phyloP scores from a whole-genome alignment of 2,888 invertebrate species.

The Monochamus alternatus region DNA sequence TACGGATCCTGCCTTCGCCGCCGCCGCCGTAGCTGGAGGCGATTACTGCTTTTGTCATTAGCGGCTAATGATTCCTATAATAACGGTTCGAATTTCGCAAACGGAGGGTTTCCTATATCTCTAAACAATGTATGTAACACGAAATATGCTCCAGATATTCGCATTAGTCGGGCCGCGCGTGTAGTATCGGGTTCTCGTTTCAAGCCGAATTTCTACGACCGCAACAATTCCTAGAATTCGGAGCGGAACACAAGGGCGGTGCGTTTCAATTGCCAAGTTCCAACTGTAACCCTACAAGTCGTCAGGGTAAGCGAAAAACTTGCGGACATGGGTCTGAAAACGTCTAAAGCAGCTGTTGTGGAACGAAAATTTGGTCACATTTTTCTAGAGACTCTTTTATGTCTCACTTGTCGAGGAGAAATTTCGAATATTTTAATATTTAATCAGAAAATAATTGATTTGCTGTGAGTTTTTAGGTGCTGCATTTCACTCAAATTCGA shows the following conservation, averaged over 20 bases:
- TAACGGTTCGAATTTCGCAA: conserved; percentile 26
- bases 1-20: background rate
- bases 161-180: conserved; percentile 27
- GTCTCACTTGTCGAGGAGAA: too few species aligned
- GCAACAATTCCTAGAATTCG: conserved; percentile 24
- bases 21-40: background rate
- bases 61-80: conserved; percentile 19
- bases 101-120: conserved; percentile 23
- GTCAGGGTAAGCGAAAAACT: too few species aligned
- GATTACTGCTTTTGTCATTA: conserved; percentile 22
- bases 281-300: too few species aligned
- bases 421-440: too few species aligned
- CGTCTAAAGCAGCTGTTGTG: background rate
- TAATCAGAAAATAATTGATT: too few species aligned
- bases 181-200: conserved; percentile 27
- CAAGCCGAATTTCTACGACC: conserved; percentile 24
- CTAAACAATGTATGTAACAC: conserved; percentile 33
- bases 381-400: too few species aligned
- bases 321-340: too few species aligned
- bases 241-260: conserved; percentile 5
- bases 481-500: too few species aligned
- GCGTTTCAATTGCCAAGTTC: background rate
- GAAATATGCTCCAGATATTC: conserved; percentile 30
- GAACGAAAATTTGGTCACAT: too few species aligned
- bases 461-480: too few species aligned